Base-by-base conservation (phyloP, 2,888 invertebrate genomes). In the Drepanosiphum platanoidis region DNA sequence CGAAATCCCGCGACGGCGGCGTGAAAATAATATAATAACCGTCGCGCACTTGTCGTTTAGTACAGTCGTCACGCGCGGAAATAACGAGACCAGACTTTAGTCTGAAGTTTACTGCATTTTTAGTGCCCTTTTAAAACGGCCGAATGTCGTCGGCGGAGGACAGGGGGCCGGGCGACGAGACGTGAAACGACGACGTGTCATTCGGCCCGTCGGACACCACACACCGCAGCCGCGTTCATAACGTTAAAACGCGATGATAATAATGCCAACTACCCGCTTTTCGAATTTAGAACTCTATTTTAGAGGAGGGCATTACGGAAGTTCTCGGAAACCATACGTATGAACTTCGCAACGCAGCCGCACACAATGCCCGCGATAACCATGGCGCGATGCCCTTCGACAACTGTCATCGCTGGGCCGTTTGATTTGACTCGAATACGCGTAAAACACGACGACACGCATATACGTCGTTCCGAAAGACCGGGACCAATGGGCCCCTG, bases 101-200 rank as follows among this genome's bases (percentile, higher is more conserved):
- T n/a, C n/a, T n/a, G n/a, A n/a, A 74, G 32, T 74, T 74, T 74
- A 2, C 32, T 4, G 32, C 32, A 18, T 77, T 36, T 27, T 36
- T 27, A 64, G 34, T 77, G 61, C 27, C 61, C 18, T 39, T 61
- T 77, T 66, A 79, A 66, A 66, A 58, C 18, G n/a, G 36, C 36
- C 36, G 61, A 61, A 79, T 42, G 42, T 30, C 27, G 30, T 42
- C 30, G n/a, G n/a, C n/a, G n/a, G n/a, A n/a, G n/a, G n/a, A n/a
- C n/a, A n/a, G n/a, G n/a, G n/a, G n/a, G n/a, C n/a, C 0, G 64
- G 64, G 64, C 32, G 42, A 79, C 32, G 79, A 42, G 42, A 79
- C 64, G 66, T 79, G 64, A 64, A 78, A 64, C 78, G 22, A 64
- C 78, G 22, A 42, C 78, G 32, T 66, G 66, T 46, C 64, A 79